phyloP scores from a whole-genome alignment of 2,888 invertebrate genomes.

The Drosophila pseudotalamancana region DNA sequence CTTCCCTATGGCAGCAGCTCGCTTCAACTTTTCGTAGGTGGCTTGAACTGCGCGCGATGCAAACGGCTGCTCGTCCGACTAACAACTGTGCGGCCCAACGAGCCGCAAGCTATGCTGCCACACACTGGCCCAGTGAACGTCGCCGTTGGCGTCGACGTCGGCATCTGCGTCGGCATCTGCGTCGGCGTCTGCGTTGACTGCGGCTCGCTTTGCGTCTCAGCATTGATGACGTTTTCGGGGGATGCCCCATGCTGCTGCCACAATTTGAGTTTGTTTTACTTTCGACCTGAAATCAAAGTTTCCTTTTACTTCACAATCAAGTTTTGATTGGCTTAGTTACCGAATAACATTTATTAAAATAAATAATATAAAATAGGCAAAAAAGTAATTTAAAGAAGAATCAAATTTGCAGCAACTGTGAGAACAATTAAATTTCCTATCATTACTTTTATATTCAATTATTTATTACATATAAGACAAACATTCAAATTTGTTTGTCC shows the following conservation, averaged over 20 bases:
- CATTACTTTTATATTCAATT: not conserved
- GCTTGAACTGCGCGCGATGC: constrained; percentile 68
- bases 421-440: no score
- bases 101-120: constrained; percentile 64
- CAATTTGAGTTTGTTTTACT: not conserved
- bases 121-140: constrained; percentile 42
- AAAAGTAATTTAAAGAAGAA: no score
- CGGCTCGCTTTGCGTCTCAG: constrained; percentile 12
- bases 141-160: constrained; percentile 23
- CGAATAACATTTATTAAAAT: no score
- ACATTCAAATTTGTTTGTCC: no score
- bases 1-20: constrained; percentile 15
- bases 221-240: constrained; percentile 43
- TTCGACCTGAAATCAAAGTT: not conserved
- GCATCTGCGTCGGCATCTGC: constrained; percentile 14
- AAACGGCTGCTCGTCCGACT: constrained; percentile 67
- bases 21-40: not conserved
- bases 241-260: constrained; percentile 49
- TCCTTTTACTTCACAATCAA: not conserved
- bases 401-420: no score
- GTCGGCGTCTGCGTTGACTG: constrained; percentile 14
- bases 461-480: not conserved
- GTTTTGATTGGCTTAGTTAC: no score
- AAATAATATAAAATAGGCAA: no score
- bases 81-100: constrained; percentile 62